Percentiles rank a stretch among this genome's conserved stretches.
Evolutionary conservation across 2,113 vertebrate genomes (phyloP).

Genomic region (Leucosticte australis): DNA sequence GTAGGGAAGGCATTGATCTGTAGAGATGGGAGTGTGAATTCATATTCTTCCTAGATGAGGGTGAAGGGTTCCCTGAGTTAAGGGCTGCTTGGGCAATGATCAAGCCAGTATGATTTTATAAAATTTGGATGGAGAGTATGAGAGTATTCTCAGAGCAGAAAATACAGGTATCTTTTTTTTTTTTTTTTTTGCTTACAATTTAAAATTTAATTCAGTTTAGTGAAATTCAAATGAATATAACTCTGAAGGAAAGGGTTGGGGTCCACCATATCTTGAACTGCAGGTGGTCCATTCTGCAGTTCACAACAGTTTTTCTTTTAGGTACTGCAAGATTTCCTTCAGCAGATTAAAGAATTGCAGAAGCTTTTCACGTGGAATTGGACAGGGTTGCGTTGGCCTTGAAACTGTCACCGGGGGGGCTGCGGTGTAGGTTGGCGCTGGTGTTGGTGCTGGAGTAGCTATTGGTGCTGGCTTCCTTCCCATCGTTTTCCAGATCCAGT

Average conservation of each 20-base stretch:
- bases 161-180: neutral
- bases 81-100: neutral
- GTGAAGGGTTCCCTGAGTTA: neutral
- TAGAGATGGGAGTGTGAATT: neutral
- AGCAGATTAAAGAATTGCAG: neutral
- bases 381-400: neutral
- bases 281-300: neutral
- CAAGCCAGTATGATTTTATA: neutral
- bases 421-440: neutral
- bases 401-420: neutral
- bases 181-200: neutral
- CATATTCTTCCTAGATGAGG: neutral
- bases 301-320: neutral
- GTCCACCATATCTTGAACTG: neutral
- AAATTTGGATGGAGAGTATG: neutral
- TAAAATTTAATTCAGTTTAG: neutral
- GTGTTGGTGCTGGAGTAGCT: fast-evolving
- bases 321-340: neutral
- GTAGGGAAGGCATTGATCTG: neutral
- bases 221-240: neutral
- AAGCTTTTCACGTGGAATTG: neutral
- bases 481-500: fast-evolving
- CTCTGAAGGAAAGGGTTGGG: neutral
- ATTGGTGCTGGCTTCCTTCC: fast-evolving
- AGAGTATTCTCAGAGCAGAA: neutral